These are phyloP conservation scores for Drosophila histrio DNA, from an alignment of 2,888 invertebrate species.

Conservation along the genomic window DNA sequence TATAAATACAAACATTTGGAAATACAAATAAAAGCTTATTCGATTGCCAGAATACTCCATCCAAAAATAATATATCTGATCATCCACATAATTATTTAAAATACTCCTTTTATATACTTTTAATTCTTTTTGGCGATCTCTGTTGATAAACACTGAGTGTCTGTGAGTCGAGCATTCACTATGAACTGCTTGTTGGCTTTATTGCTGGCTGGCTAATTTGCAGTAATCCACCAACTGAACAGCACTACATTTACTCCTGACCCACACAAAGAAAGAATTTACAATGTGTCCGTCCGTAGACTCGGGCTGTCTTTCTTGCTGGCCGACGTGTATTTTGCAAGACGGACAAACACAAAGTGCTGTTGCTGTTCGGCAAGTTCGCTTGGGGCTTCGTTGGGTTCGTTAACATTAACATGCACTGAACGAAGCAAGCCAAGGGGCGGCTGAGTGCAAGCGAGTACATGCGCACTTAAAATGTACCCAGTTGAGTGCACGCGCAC, in stretches of 20 bases:
- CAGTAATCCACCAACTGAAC: neutral
- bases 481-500: conserved; percentile 74
- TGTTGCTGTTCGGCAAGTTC: conserved; percentile 13
- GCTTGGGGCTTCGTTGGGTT: conserved; percentile 52
- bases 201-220: conserved; percentile 1
- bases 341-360: conserved; percentile 12
- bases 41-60: too few relatives aligned
- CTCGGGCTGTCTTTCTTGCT: conserved; percentile 5
- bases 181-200: neutral
- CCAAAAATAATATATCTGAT: too few relatives aligned
- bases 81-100: too few relatives aligned
- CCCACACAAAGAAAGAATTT: conserved; percentile 10
- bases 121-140: too few relatives aligned
- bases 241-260: neutral
- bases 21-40: too few relatives aligned
- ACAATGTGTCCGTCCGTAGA: neutral
- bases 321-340: conserved; percentile 42
- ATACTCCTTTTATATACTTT: too few relatives aligned
- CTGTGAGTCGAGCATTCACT: neutral
- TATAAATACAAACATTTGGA: too few relatives aligned
- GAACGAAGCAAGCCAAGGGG: conserved; percentile 32
- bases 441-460: conserved; percentile 53
- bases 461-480: conserved; percentile 73
- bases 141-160: neutral
- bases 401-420: conserved; percentile 67